Conservation (phyloP, 2,888 invertebrate species). For the Apamea epomidion region DNA sequence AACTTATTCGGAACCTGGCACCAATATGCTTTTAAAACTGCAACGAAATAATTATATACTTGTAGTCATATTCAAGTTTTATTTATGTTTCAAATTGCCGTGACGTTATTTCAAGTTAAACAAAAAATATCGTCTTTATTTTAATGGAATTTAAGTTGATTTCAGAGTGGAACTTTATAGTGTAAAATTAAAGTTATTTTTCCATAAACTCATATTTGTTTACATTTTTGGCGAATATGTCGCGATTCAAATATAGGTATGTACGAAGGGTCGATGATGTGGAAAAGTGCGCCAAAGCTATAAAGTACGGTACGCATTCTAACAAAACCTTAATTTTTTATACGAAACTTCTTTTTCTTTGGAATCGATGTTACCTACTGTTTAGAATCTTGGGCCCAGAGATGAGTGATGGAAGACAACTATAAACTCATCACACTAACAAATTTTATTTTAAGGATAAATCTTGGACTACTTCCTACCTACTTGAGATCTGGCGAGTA, state of each 20-base stretch:
- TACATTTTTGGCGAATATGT: no score
- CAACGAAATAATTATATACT: no score
- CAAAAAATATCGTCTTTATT: no score
- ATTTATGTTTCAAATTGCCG: no score
- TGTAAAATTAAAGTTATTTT: no score
- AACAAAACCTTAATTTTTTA: neutral
- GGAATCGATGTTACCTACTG: neutral
- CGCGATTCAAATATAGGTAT: no score
- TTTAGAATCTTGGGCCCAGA: neutral
- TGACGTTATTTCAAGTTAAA: no score
- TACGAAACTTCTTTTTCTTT: neutral
- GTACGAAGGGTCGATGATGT: neutral
- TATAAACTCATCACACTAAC: neutral
- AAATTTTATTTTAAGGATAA: neutral
- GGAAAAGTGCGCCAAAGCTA: neutral
- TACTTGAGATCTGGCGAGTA: neutral
- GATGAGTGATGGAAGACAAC: neutral
- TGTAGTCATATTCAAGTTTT: no score
- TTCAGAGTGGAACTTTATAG: no score
- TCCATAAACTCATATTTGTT: no score
- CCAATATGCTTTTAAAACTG: neutral
- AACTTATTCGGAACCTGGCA: neutral
- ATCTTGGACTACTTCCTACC: neutral
- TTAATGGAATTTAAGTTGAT: no score
- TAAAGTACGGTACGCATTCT: neutral